Base-by-base conservation (phyloP, 2,888 invertebrate species). In the Scrobipalpa costella region DNA sequence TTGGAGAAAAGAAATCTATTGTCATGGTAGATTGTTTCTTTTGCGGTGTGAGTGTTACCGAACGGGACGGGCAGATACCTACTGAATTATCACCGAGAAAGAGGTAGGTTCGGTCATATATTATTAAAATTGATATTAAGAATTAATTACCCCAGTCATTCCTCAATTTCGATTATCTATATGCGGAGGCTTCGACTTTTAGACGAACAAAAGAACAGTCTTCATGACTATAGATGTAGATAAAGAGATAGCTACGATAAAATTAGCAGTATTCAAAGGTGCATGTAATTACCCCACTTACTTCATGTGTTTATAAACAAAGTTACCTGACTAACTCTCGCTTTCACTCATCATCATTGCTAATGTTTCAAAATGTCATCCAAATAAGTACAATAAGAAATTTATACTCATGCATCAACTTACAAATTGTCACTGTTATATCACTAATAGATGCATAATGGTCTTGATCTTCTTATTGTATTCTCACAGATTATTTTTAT, bases 261-360 rank as follows among this genome's bases (percentile, higher is more conserved):
- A 80, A 78, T 70, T 86, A 88, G 87, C 77, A 80, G 83, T 80
- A 83, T 83, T 85, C 84, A 80, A 80, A 79, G 74, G 74, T 85
- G 91, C 91, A 91, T 91, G 91, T 75, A 76, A 73, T 76, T 69
- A 79, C 79, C 87, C 85, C 83, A 83, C 78, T 80, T 88, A 91
- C 88, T 90, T 91, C 91, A 91, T 91, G 91, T 91, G 91, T 90
- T 90, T 83, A 88, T 91, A 90, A 91, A 90, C 90, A 91, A 90
- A 88, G 88, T 90, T 89, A 90, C 86, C 80, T 85, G 87, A 88
- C 88, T 87, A 88, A 91, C 86, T 79, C 66, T 80, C 80, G 85
- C 85, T 84, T 84, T 79, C 75, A 80, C 72, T 73, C 80, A 83
- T 80, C 70, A 71, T 71, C 77, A 83, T 80, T 69, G 79, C 80